Evolutionary conservation across 2,113 vertebrate genomes (phyloP), one percentile per base, ranked within the genome.

Genomic region (Neomonachus schauinslandi): DNA sequence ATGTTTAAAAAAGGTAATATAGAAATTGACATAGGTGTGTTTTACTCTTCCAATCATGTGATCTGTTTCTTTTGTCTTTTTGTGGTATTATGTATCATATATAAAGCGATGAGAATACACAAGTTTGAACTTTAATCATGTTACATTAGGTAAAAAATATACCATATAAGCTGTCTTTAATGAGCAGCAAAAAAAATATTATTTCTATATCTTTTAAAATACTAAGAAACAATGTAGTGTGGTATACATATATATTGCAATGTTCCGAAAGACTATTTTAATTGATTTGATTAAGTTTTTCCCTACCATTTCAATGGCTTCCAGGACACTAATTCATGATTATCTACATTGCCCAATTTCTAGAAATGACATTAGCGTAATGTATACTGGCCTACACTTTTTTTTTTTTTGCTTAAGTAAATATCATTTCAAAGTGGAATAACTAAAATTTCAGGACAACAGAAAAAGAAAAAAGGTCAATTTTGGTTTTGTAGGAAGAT

Each of bases 401-500:
- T 76, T 76, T 18, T n/a, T 53, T 51, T 36, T n/a, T 14, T 24
- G 39, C 55, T 81, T 33, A 76, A 91, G 53, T 51, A 95, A 95
- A 79, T 36, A 24, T 53, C 19, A 89, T 80, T 94, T 93, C 39
- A 82, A 81, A 87, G 33, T 13, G 2, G 42, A 90, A 19, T 90
- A 49, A 33, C 24, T 59, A 59, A 67, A 92, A 67, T 92, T 91
- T 96, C 31, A 61, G 61, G 67, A 88, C 42, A 53, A 65, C 2
- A 22, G 36, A 0, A 65, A 77, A 89, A 61, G 1, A 65, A 77
- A 89, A 86, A 51, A 57, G 31, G 33, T 74, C 92, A 51, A 2
- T 72, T 96, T 88, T 61, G 74, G 6, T 90, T 98, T 65, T 74
- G 36, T 67, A 57, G 69, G 7, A 83, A 96, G 92, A 88, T 97